Evolutionary conservation across 1,140 invertebrate genomes (phyloP).

Genomic region (Nebria ingens): DNA sequence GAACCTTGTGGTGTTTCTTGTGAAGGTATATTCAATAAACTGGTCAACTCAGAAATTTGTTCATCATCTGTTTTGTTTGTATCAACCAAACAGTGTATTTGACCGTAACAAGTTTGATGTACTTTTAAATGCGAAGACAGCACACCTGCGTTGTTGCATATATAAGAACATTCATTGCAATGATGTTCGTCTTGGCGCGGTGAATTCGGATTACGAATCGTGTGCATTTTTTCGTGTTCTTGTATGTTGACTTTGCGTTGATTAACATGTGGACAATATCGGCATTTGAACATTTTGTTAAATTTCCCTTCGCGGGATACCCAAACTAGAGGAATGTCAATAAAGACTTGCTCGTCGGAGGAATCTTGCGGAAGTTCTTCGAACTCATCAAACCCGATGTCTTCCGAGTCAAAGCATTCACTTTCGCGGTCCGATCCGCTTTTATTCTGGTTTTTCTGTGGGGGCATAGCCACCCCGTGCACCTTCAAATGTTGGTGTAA

Average conservation of each 20-base stretch:
- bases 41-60: constrained; percentile 51
- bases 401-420: constrained; percentile 27
- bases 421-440: constrained; percentile 20
- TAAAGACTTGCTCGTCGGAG: constrained; percentile 22
- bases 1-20: neutral
- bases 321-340: constrained; percentile 57
- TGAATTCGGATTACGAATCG: constrained; percentile 37
- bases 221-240: constrained; percentile 81
- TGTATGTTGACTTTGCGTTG: constrained; percentile 64
- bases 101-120: constrained; percentile 58
- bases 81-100: constrained; percentile 59
- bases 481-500: constrained; percentile 68
- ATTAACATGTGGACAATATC: constrained; percentile 75
- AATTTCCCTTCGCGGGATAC: constrained; percentile 59
- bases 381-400: constrained; percentile 26
- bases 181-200: constrained; percentile 29
- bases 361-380: constrained; percentile 23
- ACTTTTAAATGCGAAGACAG: constrained; percentile 69
- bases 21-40: constrained; percentile 29
- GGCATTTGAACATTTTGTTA: constrained; percentile 76
- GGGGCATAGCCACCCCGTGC: constrained; percentile 47
- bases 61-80: constrained; percentile 48
- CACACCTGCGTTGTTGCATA: constrained; percentile 62
- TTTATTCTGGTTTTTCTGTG: constrained; percentile 16
- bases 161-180: constrained; percentile 73